phyloP scores from a whole-genome alignment of 2,797 vertebrate species.

The Pyrrhura leucotis region DNA sequence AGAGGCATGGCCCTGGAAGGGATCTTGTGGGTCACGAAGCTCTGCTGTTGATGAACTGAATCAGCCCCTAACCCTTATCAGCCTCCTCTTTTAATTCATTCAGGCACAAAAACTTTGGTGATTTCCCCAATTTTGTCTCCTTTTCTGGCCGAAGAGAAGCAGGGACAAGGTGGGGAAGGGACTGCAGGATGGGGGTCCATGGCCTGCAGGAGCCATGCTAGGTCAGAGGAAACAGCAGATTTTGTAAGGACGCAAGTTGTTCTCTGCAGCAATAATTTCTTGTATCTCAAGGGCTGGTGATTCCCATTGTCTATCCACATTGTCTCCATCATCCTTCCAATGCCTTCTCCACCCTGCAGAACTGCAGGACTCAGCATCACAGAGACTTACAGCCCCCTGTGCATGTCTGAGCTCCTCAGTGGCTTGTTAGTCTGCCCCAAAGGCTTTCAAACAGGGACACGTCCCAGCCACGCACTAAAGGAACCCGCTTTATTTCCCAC shows the following conservation, averaged over 20 bases:
- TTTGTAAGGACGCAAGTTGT: neutral
- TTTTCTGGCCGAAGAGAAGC: neutral
- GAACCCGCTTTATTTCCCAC: neutral
- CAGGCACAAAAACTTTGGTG: neutral
- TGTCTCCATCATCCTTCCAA: neutral
- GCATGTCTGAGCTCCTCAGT: neutral
- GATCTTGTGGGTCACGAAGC: neutral
- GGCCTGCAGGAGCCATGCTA: neutral
- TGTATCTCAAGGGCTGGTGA: neutral
- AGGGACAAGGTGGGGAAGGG: neutral
- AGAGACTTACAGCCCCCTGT: neutral
- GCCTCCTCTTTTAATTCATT: neutral
- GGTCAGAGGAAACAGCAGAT: neutral
- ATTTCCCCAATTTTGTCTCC: neutral
- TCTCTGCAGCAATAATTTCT: neutral
- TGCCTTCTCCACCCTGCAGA: neutral
- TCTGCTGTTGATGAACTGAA: neutral
- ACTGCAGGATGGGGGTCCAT: fast-evolving
- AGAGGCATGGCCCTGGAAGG: neutral
- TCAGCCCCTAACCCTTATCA: neutral
- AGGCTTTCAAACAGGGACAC: neutral
- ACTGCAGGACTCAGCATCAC: neutral
- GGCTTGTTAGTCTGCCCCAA: neutral
- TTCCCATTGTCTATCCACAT: neutral
- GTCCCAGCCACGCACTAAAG: fast-evolving